A percentile compares a stretch with the other conserved stretches of the same genome.
These are phyloP conservation scores for Staurois parvus DNA, from an alignment of 2,797 vertebrate genomes.

Conservation along the genomic window DNA sequence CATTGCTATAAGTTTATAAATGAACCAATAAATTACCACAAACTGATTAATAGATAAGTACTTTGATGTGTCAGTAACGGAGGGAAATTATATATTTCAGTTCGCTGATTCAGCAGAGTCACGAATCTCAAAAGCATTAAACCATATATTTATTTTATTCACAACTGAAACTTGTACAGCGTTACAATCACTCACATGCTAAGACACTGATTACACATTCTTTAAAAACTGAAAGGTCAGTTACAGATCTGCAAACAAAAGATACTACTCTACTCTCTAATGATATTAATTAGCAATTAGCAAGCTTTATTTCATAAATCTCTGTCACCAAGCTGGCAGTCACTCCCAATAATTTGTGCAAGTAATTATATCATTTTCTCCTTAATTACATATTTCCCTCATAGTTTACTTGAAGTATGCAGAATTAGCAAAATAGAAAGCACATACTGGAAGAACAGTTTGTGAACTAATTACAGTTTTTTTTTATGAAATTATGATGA, in stretches of 20 bases:
- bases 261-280: slow-evolving; percentile 5
- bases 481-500: neutral
- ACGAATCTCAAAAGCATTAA: neutral
- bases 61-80: slow-evolving; percentile 48
- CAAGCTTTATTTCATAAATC: slow-evolving; percentile 30
- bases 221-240: neutral
- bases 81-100: slow-evolving; percentile 27
- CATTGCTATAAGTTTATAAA: slow-evolving; percentile 27
- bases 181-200: slow-evolving; percentile 9
- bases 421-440: slow-evolving; percentile 16
- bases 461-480: slow-evolving; percentile 21
- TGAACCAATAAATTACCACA: slow-evolving; percentile 39
- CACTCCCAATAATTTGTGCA: slow-evolving; percentile 17
- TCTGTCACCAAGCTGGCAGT: slow-evolving; percentile 23
- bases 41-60: slow-evolving; percentile 42
- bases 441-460: slow-evolving; percentile 26
- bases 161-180: neutral
- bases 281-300: slow-evolving; percentile 51
- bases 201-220: slow-evolving; percentile 11
- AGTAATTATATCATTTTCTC: slow-evolving; percentile 37
- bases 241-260: neutral
- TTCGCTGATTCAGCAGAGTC: slow-evolving; percentile 37
- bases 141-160: slow-evolving; percentile 34
- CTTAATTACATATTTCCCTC: slow-evolving; percentile 43
- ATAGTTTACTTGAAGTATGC: slow-evolving; percentile 48